These are phyloP conservation scores for Frieseomelitta varia DNA, from an alignment of 1,140 invertebrate species.

Conservation along the genomic window DNA sequence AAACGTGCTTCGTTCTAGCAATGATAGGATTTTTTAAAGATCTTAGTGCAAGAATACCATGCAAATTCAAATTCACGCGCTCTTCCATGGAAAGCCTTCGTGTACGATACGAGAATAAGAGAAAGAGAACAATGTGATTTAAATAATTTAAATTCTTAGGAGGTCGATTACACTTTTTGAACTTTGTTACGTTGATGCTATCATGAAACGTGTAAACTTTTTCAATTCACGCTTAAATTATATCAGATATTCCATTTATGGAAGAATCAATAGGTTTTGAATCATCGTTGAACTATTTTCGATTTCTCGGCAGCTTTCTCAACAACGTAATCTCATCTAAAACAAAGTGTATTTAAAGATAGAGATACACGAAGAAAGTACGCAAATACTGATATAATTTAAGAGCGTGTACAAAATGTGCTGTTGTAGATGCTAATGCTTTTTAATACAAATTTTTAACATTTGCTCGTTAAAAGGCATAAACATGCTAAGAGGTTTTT, in stretches of 20 bases:
- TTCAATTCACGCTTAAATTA: constrained; percentile 12
- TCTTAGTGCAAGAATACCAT: constrained; percentile 22
- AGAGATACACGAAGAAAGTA: constrained; percentile 12
- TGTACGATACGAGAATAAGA: constrained; percentile 17
- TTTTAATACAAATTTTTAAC: constrained; percentile 11
- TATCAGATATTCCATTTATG: constrained; percentile 21
- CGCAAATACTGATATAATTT: constrained; percentile 22
- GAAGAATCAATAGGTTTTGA: constrained; percentile 1
- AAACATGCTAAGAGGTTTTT: neutral
- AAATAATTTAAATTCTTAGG: constrained; percentile 48
- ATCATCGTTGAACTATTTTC: neutral
- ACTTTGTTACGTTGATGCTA: constrained; percentile 7
- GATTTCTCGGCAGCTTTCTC: constrained; percentile 22
- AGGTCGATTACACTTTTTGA: constrained; percentile 16
- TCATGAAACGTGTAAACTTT: neutral
- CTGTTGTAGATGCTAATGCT: constrained; percentile 16
- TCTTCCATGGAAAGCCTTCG: constrained; percentile 44
- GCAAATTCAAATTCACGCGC: constrained; percentile 12
- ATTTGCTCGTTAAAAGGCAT: neutral
- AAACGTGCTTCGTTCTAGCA: constrained; percentile 37
- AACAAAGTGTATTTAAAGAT: neutral
- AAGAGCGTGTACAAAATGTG: constrained; percentile 2
- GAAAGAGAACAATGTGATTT: constrained; percentile 15
- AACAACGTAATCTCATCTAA: constrained; percentile 2
- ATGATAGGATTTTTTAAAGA: constrained; percentile 13